Evolutionary conservation across 1,140 invertebrate genomes (phyloP), one percentile per base, ranked within the genome.

Genomic region (Lysiphlebus fabarum): DNA sequence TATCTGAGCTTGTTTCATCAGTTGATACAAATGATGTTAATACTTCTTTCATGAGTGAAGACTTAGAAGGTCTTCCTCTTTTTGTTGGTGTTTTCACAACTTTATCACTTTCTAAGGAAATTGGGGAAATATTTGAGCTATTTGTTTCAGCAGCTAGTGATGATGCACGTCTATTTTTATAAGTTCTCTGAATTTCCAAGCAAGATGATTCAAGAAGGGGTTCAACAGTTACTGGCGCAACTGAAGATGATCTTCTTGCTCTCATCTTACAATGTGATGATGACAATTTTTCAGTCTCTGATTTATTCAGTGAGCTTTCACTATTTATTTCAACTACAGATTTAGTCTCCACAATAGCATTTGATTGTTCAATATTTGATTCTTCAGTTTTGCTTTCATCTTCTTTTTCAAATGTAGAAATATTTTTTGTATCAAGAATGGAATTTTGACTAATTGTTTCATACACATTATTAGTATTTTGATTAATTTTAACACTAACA

Each of bases 201-300:
- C 17, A 0, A 1, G 17, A 26, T 26, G 17, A 26, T 26, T 26
- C 4, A 26, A 26, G 17, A 26, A 26, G 2, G 34, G 50, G 1
- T 48, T 50, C 0, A 43, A n/a, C 40, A 10, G 45, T 26, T 36
- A 11, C 5, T 49, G 36, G 26, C 53, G 67, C 62, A 14, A 63
- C 41, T 11, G 69, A 72, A 6, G 59, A 61, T 42, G 65, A 65
- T 65, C 65, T 59, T 36, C 56, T 63, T 4, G 66, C 64, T 44
- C 67, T 68, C 7, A 59, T 67, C 38, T 62, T 58, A 49, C 63
- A 56, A 10, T 26, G 17, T 26, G 4, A 26, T 26, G 4, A 26
- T 26, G 17, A 58, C 38, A 5, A 59, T 58, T 11, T 58, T 61
- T 10, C n/a, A 14, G 38, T 53, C 33, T 54, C 51, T 10, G 5